These are phyloP conservation scores for Sebastes cheni DNA, from an alignment of 2,797 vertebrate species.

Conservation along the genomic window DNA sequence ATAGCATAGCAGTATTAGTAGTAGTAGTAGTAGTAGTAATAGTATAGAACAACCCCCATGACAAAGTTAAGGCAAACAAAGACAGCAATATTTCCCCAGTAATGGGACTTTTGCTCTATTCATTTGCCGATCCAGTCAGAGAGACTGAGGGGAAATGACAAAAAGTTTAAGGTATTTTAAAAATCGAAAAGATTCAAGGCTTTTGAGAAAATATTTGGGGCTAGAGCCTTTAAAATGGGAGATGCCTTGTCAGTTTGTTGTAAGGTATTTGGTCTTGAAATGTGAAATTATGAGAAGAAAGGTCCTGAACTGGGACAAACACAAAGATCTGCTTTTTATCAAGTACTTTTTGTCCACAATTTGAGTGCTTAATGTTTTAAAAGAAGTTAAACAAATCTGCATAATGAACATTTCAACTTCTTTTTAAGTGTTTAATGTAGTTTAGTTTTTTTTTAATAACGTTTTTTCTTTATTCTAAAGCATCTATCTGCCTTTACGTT, in stretches of 20 bases:
- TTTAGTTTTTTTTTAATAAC: fast-evolving
- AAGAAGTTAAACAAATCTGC: background rate
- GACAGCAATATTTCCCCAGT: too few species aligned
- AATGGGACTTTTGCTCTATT: too few species aligned
- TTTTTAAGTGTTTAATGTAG: background rate
- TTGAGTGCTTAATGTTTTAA: background rate
- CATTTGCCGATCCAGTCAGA: too few species aligned
- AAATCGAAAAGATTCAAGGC: too few species aligned
- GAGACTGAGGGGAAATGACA: too few species aligned
- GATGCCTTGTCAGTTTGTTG: too few species aligned
- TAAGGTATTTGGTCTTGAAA: background rate
- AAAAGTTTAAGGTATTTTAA: too few species aligned
- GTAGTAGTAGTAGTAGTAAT: too few species aligned
- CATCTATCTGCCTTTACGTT: background rate
- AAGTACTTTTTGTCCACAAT: background rate
- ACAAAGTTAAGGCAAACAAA: too few species aligned
- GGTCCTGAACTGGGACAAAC: background rate
- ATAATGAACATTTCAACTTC: background rate
- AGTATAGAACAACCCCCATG: too few species aligned
- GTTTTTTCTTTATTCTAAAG: background rate
- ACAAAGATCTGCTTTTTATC: background rate
- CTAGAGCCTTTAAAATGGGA: too few species aligned
- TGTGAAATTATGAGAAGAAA: background rate
- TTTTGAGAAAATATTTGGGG: too few species aligned
- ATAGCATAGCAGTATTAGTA: background rate